Base-by-base conservation (phyloP, 1,140 invertebrate species). In the Polypedilum vanderplanki region DNA sequence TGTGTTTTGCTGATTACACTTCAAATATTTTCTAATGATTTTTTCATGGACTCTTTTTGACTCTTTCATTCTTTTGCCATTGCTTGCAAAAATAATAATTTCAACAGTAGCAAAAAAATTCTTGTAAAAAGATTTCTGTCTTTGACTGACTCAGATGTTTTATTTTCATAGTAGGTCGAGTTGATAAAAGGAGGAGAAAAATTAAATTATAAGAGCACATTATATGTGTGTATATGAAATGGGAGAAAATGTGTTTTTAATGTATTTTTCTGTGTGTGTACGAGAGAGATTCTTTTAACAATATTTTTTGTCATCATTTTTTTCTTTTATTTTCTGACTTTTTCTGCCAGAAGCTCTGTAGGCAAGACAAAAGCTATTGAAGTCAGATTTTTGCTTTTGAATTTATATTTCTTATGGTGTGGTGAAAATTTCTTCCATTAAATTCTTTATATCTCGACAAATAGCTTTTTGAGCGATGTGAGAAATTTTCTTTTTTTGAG, bases 201-300 rank as follows among this genome's bases (percentile, higher is more conserved):
- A 57, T 57, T 57, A 57, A 57, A 57, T 57, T 57, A 57, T 57
- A 57, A 57, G n/a, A 57, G 46, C n/a, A 57, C 46, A 57, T 57
- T 8, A 57, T 57, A 57, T 57, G 46, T 57, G 46, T 57, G 10
- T 57, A 57, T 57, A 57, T 57, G 46, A 12, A 57, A n/a, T 12
- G n/a, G 12, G 46, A n/a, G 46, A 57, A 57, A 57, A 57, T 57
- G 46, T 57, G 46, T 57, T 57, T 57, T 57, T 57, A 57, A 57
- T 57, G 46, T 57, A 57, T 57, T 12, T 57, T 15, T 57, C n/a
- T 57, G 41, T 57, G 46, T 57, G 46, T 57, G 3, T 57, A 4
- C n/a, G 46, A 33, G 24, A n/a, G n/a, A 46, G 15, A 46, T 46
- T 57, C n/a, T 57, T 57, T 57, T 57, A 4, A 57, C 46, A 57